Percentiles rank a stretch among this genome's conserved stretches.
phyloP scores from a whole-genome alignment of 2,113 vertebrate genomes.

The Loxodonta africana region DNA sequence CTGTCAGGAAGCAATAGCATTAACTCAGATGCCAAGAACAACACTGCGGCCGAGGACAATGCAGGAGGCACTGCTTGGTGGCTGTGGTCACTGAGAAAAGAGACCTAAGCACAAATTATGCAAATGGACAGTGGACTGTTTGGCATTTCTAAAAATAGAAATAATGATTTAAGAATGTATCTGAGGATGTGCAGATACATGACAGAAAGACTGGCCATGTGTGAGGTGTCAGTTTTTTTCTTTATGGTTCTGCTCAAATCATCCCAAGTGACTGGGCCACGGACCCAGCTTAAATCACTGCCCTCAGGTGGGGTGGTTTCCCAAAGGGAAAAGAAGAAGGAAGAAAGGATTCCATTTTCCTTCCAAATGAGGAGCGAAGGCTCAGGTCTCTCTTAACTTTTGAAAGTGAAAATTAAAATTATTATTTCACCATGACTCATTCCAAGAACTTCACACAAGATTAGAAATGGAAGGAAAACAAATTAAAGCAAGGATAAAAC shows the following conservation, averaged over 20 bases:
- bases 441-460: not conserved
- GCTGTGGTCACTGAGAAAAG: not conserved
- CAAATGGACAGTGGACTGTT: fast-evolving
- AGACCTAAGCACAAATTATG: too few species aligned
- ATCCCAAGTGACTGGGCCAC: not conserved
- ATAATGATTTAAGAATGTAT: not conserved
- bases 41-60: not conserved
- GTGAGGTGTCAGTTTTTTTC: not conserved
- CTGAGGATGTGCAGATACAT: not conserved
- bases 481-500: not conserved
- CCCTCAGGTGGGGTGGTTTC: not conserved
- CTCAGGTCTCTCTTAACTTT: not conserved
- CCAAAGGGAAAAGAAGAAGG: not conserved
- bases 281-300: not conserved
- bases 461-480: not conserved
- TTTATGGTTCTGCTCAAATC: not conserved
- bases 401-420: slow-evolving; percentile 23
- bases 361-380: not conserved
- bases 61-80: not conserved
- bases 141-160: slow-evolving; percentile 1
- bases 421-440: not conserved
- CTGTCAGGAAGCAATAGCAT: not conserved
- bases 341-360: not conserved
- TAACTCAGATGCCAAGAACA: not conserved
- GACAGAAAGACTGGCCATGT: not conserved